Conservation (phyloP, 2,113 vertebrate species). For the Ursus arctos region DNA sequence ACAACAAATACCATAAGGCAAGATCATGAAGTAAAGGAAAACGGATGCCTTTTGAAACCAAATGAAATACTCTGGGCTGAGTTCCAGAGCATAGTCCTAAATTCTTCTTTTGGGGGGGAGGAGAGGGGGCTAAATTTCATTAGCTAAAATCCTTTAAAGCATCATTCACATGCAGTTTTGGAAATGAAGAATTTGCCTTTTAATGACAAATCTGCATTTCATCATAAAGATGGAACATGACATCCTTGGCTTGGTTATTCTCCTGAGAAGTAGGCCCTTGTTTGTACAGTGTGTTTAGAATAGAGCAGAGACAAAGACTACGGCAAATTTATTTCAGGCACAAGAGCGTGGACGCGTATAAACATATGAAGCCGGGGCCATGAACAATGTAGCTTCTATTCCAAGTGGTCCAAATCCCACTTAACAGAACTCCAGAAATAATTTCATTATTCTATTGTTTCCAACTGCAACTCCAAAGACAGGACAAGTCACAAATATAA, state of each 20-base stretch:
- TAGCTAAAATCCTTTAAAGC: conserved; percentile 61
- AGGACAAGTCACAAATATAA: not conserved
- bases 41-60: not conserved
- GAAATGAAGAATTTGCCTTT: conserved; percentile 72
- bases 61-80: conserved; percentile 57
- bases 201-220: conserved; percentile 79
- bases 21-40: conserved; percentile 43
- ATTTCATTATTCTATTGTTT: conserved; percentile 60
- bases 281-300: conserved; percentile 65
- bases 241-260: conserved; percentile 65
- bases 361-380: not conserved
- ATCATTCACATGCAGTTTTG: conserved; percentile 66
- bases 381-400: not conserved
- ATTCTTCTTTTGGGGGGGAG: not conserved
- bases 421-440: conserved; percentile 35
- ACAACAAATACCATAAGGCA: not conserved
- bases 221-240: conserved; percentile 75
- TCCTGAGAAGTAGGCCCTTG: conserved; percentile 52
- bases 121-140: conserved; percentile 37
- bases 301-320: conserved; percentile 34
- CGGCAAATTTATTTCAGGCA: conserved; percentile 41
- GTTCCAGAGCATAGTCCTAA: conserved; percentile 46
- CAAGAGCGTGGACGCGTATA: not conserved
- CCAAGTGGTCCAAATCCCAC: conserved; percentile 10
- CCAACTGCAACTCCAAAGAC: not conserved